Evolutionary conservation across 2,888 invertebrate species (phyloP).

Genomic region (Meganola albula): DNA sequence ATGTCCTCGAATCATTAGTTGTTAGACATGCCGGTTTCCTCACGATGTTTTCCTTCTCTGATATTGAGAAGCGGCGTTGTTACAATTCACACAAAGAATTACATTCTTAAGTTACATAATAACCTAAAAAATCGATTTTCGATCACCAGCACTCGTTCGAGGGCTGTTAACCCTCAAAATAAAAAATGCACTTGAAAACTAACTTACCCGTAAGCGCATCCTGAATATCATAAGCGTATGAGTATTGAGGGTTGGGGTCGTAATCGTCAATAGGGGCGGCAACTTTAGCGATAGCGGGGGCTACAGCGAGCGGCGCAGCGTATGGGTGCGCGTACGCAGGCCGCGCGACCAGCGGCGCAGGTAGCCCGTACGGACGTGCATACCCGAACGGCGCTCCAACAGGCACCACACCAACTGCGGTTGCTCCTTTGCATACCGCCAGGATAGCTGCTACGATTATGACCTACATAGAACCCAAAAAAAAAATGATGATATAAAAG

Average conservation of each 20-base stretch:
- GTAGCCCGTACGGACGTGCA: constrained; percentile 40
- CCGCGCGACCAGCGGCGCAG: constrained; percentile 48
- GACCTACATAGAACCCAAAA: constrained; percentile 35
- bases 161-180: no score
- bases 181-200: background rate
- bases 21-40: no score
- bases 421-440: constrained; percentile 51
- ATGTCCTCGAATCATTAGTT: no score
- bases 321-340: constrained; percentile 26
- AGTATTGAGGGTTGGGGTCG: constrained; percentile 81
- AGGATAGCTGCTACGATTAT: constrained; percentile 51
- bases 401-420: constrained; percentile 42
- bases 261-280: constrained; percentile 72
- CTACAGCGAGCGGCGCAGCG: constrained; percentile 36
- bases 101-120: no score
- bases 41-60: no score
- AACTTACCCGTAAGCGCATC: constrained; percentile 80
- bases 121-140: no score
- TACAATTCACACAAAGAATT: no score
- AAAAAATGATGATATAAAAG: background rate
- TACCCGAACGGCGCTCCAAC: constrained; percentile 48
- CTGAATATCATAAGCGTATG: constrained; percentile 83
- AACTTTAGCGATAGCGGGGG: constrained; percentile 48
- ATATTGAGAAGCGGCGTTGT: no score
- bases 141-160: no score